Evolutionary conservation across 2,797 vertebrate species (phyloP), one percentile per base, ranked within the genome.

Genomic region (Hylomyscus alleni): DNA sequence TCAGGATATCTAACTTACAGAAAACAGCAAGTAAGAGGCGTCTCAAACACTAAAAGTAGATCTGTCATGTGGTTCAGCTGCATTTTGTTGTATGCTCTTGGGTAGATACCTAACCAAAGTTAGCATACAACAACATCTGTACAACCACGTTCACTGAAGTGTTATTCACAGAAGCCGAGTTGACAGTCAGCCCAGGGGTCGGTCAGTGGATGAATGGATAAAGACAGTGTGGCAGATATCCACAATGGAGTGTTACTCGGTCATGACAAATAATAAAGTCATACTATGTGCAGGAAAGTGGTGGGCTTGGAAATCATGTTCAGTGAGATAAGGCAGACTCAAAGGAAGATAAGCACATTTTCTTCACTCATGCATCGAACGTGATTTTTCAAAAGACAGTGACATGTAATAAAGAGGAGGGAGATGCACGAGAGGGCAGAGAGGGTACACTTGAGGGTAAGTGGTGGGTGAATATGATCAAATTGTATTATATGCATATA

Each of bases 131-230:
- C 65, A 73, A 4, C 65, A 17, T 14, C 37, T 58, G 24, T 26
- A 19, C 37, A 44, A 31, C 52, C 17, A 15, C 0, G 0, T 14
- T 44, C 24, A 14, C 24, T 12, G 10, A 26, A 50, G n/a, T 15
- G 24, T 37, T 26, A n/a, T 69, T n/a, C 62, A 52, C 0, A 20
- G 47, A 69, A 86, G 83, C 29, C 62, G 40, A 56, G 34, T 56
- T 20, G 44, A 56, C 20, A 22, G 67, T 56, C 85, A 87, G 37
- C 15, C n/a, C 24, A 75, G 15, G 26, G 44, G 9, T n/a, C 37
- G 8, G 2, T 22, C n/a, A 34, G 52, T 40, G 72, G 52, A 44
- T 34, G 15, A 37, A 19, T 17, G 8, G 52, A 17, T 73, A 19
- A 87, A 69, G 31, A 52, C 22, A 73, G 29, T 7, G n/a, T 11